Evolutionary conservation across 2,888 invertebrate genomes (phyloP), one percentile per base, ranked within the genome.

Genomic region (Stenoptilia bipunctidactyla): DNA sequence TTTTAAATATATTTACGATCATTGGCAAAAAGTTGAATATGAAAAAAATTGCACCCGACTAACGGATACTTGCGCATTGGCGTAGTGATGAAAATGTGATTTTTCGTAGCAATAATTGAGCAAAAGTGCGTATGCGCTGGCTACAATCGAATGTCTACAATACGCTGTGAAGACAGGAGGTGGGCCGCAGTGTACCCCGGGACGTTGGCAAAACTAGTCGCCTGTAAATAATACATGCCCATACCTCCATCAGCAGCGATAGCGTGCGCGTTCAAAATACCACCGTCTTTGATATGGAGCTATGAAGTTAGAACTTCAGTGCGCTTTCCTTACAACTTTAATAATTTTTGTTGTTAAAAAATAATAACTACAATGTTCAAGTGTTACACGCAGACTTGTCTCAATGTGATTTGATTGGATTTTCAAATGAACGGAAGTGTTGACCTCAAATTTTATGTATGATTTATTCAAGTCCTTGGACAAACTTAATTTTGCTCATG

Each of bases 391-490:
- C 42, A 46, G 48, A 53, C 55, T 60, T 64, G 46, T 53, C 52
- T 50, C 50, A 56, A 59, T 63, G 61, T 68, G 67, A 52, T 53
- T 44, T 41, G 47, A 48, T 50, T 47, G 53, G 41, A 48, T 61
- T 67, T 65, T 73, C 72, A 68, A 75, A 76, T 67, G 76, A 70
- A 72, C 71, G 67, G 56, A 55, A 66, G 77, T 69, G 74, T 53
- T 64, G 62, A 64, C 59, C 66, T 68, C 59, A 74, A 72, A 58
- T 72, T 83, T 72, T 77, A 83, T 83, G 82, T 80, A 83, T 83
- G 82, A 82, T 80, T 83, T 82, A 82, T 83, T 77, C 73, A 82
- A 80, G 63, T 72, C 67, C 66, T 72, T 72, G 82, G 82, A 79
- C 63, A 71, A 71, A 70, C 63, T 64, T 79, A 71, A 61, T 75